These are phyloP conservation scores for Formica selysi DNA, from an alignment of 1,140 invertebrate genomes.

Conservation along the genomic window DNA sequence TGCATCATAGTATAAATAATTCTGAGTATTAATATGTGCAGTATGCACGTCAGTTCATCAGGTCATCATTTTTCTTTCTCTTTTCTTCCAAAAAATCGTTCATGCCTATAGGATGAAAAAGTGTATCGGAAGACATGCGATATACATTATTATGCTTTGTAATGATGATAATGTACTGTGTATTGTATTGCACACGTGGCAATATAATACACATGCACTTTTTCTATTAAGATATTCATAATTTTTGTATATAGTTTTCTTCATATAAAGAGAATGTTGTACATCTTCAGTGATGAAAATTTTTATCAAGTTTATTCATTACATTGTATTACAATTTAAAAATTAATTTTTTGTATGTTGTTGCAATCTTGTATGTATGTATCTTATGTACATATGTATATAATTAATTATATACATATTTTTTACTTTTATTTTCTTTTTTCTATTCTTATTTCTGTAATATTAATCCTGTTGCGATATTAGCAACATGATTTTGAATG, in stretches of 20 bases:
- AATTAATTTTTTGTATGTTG: neutral
- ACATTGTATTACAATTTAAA: neutral
- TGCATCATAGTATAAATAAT: slow-evolving; percentile 7
- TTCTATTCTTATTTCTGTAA: neutral
- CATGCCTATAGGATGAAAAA: neutral
- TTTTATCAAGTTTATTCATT: neutral
- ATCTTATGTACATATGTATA: slow-evolving; percentile 1
- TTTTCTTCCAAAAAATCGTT: neutral
- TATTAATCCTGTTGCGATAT: neutral
- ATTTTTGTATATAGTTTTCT: slow-evolving; percentile 5
- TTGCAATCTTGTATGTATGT: neutral
- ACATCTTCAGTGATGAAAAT: slow-evolving; percentile 4
- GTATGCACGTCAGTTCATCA: neutral
- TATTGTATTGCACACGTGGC: neutral
- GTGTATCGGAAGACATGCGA: neutral
- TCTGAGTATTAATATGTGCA: neutral
- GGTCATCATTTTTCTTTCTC: neutral
- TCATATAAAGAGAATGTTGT: neutral
- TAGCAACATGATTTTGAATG: slow-evolving; percentile 11
- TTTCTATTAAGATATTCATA: neutral
- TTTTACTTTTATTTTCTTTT: neutral
- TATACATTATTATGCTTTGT: neutral
- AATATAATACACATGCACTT: neutral
- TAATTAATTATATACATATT: neutral
- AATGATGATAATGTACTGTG: too few relatives aligned